phyloP scores from a whole-genome alignment of 2,113 vertebrate genomes.

The Thinocorus orbignyianus region DNA sequence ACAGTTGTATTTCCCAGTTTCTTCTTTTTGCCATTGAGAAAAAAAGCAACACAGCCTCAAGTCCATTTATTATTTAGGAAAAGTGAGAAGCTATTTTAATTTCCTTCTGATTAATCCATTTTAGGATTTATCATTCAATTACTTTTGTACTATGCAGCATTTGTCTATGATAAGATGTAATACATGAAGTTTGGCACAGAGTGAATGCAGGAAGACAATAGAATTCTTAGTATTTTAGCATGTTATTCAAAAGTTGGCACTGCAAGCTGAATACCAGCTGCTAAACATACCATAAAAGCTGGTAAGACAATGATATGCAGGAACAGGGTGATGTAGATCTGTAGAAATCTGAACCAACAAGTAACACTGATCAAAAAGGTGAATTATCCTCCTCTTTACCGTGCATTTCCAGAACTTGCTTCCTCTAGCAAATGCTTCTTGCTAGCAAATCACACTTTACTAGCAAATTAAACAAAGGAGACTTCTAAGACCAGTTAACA shows the following conservation, averaged over 20 bases:
- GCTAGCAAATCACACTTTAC: neutral
- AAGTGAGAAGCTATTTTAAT: neutral
- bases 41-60: neutral
- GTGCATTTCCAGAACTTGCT: neutral
- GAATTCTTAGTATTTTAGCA: neutral
- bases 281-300: neutral
- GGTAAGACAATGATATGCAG: neutral
- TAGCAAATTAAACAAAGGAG: rapidly evolving
- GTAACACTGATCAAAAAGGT: neutral
- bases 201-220: neutral
- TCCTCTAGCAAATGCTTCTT: neutral
- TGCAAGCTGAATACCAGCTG: neutral
- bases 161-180: neutral
- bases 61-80: neutral
- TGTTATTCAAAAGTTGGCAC: neutral
- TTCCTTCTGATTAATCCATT: neutral
- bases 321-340: neutral
- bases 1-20: neutral
- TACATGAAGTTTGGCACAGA: neutral
- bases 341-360: neutral
- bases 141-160: neutral
- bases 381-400: neutral
- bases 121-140: neutral
- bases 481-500: neutral
- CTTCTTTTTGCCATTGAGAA: neutral